Conservation (phyloP, 2,888 invertebrate species). For the Thera obeliscata region DNA sequence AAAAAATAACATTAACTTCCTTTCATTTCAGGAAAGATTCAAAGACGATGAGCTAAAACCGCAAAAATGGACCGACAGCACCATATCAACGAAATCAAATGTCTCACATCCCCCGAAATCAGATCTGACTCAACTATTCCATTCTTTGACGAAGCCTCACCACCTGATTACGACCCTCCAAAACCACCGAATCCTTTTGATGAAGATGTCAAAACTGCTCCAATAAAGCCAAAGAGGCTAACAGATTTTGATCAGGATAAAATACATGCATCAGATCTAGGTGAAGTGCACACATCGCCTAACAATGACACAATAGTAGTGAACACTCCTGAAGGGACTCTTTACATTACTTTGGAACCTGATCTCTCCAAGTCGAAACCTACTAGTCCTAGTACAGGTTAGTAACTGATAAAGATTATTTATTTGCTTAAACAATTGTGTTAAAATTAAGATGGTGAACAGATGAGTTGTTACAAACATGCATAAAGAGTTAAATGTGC, state of each 20-base stretch:
- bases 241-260: slow-evolving; percentile 23
- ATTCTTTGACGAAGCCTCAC: slow-evolving; percentile 65
- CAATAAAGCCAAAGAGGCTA: slow-evolving; percentile 40
- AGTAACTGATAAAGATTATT: background rate
- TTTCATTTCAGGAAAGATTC: slow-evolving; percentile 61
- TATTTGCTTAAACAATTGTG: no score
- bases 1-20: slow-evolving; percentile 5
- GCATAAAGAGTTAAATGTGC: no score
- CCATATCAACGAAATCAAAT: slow-evolving; percentile 59
- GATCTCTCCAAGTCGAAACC: slow-evolving; percentile 55
- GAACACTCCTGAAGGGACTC: slow-evolving; percentile 76
- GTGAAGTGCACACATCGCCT: slow-evolving; percentile 66
- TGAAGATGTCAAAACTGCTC: slow-evolving; percentile 30
- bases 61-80: slow-evolving; percentile 57
- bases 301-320: slow-evolving; percentile 78
- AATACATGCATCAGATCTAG: slow-evolving; percentile 69
- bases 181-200: slow-evolving; percentile 39
- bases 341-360: slow-evolving; percentile 76
- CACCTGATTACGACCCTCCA: slow-evolving; percentile 41
- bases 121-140: slow-evolving; percentile 56
- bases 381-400: slow-evolving; percentile 41
- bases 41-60: slow-evolving; percentile 64
- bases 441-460: no score
- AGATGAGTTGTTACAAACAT: no score
- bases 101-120: slow-evolving; percentile 73